A percentile compares a stretch with the other conserved stretches of the same genome.
phyloP scores from a whole-genome alignment of 2,113 vertebrate genomes.

The Eurypyga helias region DNA sequence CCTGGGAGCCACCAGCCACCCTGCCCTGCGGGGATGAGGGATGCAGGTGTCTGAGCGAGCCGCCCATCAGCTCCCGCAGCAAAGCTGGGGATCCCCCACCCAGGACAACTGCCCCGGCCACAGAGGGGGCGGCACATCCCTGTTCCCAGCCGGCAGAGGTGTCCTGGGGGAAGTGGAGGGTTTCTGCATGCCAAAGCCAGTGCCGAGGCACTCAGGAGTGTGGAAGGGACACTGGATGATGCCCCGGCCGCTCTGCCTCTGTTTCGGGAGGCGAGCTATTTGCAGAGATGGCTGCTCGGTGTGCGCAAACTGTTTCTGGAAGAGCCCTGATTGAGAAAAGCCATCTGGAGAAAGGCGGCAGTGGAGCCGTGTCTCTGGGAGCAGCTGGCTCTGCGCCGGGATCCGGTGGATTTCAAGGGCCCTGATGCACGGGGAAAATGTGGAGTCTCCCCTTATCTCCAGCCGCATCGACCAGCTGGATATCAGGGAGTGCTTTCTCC shows the following conservation, averaged over 20 bases:
- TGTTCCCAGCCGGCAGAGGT: accelerated
- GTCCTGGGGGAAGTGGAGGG: accelerated
- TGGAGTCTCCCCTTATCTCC: accelerated
- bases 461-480: background rate
- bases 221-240: background rate
- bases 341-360: background rate
- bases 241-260: background rate
- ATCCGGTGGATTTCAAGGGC: background rate
- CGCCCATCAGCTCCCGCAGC: accelerated
- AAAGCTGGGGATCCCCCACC: background rate
- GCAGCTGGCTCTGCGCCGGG: background rate
- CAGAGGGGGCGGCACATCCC: background rate
- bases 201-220: accelerated
- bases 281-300: background rate
- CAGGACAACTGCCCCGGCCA: accelerated
- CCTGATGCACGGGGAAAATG: background rate
- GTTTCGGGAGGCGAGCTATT: background rate
- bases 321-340: background rate
- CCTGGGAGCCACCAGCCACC: background rate
- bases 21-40: accelerated
- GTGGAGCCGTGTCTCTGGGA: accelerated
- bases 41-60: accelerated
- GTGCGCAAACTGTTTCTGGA: background rate
- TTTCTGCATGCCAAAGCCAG: background rate
- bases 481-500: background rate